phyloP scores from a whole-genome alignment of 2,797 vertebrate species.

The Chelmon rostratus region DNA sequence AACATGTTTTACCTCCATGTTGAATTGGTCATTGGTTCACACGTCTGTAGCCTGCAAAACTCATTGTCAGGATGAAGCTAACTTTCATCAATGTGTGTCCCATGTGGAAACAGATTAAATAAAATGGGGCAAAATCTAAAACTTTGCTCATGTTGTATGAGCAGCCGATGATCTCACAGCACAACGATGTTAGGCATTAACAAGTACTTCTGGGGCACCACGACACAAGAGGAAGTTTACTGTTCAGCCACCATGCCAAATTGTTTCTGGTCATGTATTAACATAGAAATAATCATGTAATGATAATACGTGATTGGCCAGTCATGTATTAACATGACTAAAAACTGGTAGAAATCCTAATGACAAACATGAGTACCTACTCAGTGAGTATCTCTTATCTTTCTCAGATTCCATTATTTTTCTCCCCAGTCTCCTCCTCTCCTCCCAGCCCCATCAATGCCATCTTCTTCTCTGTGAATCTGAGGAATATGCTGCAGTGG shows the following conservation, averaged over 20 bases:
- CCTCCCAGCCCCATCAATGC: conserved; percentile 70
- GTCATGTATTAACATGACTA: too few species aligned
- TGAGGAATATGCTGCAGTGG: conserved; percentile 83
- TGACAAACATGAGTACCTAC: neutral
- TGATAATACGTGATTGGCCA: too few species aligned
- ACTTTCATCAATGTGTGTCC: neutral
- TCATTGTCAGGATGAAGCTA: neutral
- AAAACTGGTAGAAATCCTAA: neutral
- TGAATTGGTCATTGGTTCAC: too few species aligned
- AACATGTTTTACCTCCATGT: too few species aligned
- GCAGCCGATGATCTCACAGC: neutral
- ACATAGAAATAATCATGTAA: too few species aligned
- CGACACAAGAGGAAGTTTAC: conserved; percentile 14
- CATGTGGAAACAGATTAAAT: neutral
- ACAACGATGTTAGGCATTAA: neutral
- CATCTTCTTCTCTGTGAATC: conserved; percentile 78
- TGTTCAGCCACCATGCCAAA: neutral
- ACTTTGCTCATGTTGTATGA: neutral
- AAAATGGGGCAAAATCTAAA: neutral
- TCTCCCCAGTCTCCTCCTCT: conserved; percentile 38
- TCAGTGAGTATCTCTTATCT: neutral
- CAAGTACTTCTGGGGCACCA: neutral
- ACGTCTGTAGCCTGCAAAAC: neutral
- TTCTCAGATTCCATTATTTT: neutral
- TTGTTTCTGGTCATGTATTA: too few species aligned